phyloP scores from a whole-genome alignment of 2,888 invertebrate genomes.

The Aphelenchoides bicaudatus region DNA sequence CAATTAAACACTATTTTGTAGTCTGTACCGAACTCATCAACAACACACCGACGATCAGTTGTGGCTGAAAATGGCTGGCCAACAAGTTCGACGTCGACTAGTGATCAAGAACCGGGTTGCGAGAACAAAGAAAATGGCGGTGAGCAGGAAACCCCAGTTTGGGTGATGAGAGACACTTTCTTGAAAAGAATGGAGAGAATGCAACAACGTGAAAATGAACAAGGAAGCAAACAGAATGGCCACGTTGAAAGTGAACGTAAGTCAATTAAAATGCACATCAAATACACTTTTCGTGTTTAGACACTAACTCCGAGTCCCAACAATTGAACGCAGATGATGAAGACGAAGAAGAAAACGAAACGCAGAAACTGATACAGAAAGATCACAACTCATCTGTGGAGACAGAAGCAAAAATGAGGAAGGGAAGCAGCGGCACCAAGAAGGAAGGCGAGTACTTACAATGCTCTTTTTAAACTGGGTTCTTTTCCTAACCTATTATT shows the following conservation, averaged over 20 bases:
- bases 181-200: constrained; percentile 53
- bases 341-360: constrained; percentile 71
- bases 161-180: constrained; percentile 45
- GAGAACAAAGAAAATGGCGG: constrained; percentile 21
- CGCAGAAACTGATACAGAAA: constrained; percentile 69
- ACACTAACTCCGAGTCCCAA: constrained; percentile 17
- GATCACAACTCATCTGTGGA: constrained; percentile 29
- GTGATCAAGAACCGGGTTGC: background rate
- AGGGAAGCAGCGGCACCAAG: constrained; percentile 69
- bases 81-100: background rate
- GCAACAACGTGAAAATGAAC: constrained; percentile 33
- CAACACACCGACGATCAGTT: too few species aligned
- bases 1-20: too few species aligned
- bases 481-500: too few species aligned
- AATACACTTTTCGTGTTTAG: background rate
- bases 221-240: constrained; percentile 23
- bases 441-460: constrained; percentile 83
- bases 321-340: constrained; percentile 22
- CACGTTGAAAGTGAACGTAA: constrained; percentile 19
- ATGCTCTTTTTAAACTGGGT: too few species aligned
- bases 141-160: constrained; percentile 13
- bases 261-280: background rate
- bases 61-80: constrained; percentile 11
- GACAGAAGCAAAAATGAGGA: constrained; percentile 68
- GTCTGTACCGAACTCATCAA: too few species aligned